A percentile compares a stretch with the other conserved stretches of the same genome.
Conservation (phyloP, 2,797 vertebrate genomes). For the Periparus ater region DNA sequence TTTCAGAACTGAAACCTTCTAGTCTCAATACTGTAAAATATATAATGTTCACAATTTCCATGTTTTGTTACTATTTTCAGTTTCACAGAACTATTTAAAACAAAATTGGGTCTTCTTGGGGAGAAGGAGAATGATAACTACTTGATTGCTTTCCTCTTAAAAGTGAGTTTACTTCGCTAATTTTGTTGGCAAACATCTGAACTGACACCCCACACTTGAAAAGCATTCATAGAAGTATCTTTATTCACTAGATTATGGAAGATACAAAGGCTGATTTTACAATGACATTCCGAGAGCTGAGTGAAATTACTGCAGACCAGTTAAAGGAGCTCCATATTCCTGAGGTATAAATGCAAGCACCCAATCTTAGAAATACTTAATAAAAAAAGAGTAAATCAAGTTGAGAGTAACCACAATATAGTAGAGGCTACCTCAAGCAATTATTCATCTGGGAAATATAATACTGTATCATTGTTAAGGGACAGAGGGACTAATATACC, state of each 20-base stretch:
- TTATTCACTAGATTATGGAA: conserved; percentile 80
- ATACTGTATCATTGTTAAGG: neutral
- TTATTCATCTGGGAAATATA: neutral
- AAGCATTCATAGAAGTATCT: neutral
- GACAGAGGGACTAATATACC: neutral
- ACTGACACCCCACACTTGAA: neutral
- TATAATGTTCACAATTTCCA: neutral
- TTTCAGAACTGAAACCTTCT: neutral
- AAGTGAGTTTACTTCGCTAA: conserved; percentile 68
- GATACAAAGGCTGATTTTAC: conserved; percentile 84
- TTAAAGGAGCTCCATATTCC: conserved; percentile 70
- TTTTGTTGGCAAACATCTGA: neutral
- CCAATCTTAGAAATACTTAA: neutral
- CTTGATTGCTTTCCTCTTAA: conserved; percentile 79
- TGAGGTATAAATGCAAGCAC: conserved; percentile 69
- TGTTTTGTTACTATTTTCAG: conserved; percentile 65
- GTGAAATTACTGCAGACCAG: conserved; percentile 75
- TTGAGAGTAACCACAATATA: neutral
- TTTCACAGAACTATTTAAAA: conserved; percentile 80
- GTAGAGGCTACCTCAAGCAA: neutral
- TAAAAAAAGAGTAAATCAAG: neutral
- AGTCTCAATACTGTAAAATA: neutral
- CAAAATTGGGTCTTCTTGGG: conserved; percentile 81
- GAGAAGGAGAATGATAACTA: conserved; percentile 71
- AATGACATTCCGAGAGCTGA: conserved; percentile 83